A percentile compares a stretch with the other conserved stretches of the same genome.
Evolutionary conservation across 2,888 invertebrate genomes (phyloP).

Genomic region (Synanthedon formicaeformis): DNA sequence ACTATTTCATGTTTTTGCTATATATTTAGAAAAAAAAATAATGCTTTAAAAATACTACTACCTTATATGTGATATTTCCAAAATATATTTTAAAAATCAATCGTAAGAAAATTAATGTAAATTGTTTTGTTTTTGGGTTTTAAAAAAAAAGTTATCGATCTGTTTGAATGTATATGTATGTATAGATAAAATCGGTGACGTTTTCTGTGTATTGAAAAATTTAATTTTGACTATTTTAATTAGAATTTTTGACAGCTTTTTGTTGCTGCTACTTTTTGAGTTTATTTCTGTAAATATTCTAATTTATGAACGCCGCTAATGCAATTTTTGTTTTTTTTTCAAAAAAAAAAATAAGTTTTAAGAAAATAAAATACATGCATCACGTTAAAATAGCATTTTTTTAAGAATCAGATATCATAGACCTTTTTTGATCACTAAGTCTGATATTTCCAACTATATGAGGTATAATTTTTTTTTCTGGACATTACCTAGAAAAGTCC

Average conservation of each 20-base stretch:
- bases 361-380: no score
- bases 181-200: not conserved
- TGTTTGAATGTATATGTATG: not conserved
- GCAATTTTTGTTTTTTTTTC: no score
- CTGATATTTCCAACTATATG: no score
- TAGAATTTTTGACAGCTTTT: not conserved
- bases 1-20: slow-evolving; percentile 14
- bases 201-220: not conserved
- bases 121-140: slow-evolving; percentile 9
- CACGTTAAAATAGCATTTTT: no score
- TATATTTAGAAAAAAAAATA: slow-evolving; percentile 11
- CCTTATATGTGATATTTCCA: slow-evolving; percentile 37
- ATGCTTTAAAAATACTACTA: slow-evolving; percentile 20
- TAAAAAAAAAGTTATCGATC: not conserved
- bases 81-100: slow-evolving; percentile 22
- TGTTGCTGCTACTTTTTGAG: not conserved
- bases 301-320: no score
- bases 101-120: slow-evolving; percentile 13
- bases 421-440: no score
- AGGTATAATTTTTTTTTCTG: no score
- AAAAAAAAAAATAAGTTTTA: no score
- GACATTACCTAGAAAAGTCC: no score
- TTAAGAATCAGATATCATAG: no score
- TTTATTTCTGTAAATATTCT: no score
- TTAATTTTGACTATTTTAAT: not conserved